Evolutionary conservation across 2,888 invertebrate genomes (phyloP).

Genomic region (Agelastica alni): DNA sequence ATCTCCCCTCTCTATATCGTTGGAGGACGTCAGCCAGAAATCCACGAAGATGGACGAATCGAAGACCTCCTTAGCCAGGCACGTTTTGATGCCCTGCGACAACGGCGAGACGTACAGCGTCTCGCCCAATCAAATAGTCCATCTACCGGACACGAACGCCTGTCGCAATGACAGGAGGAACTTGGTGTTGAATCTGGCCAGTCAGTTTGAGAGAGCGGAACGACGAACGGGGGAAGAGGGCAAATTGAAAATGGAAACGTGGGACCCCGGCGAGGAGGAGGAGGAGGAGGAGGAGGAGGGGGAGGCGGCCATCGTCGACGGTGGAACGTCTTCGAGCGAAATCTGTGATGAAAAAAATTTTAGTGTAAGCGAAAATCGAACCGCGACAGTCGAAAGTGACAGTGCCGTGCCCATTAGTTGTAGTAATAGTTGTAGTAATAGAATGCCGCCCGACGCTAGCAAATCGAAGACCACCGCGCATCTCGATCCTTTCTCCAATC

Average conservation of each 20-base stretch:
- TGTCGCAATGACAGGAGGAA: conserved; percentile 44
- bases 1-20: conserved; percentile 67
- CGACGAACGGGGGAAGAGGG: conserved; percentile 27
- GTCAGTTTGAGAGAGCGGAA: conserved; percentile 58
- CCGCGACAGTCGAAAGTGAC: conserved; percentile 51
- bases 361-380: conserved; percentile 51
- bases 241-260: conserved; percentile 64
- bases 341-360: conserved; percentile 54
- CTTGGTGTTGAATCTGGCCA: conserved; percentile 62
- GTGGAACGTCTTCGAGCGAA: conserved; percentile 43
- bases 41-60: conserved; percentile 39
- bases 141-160: conserved; percentile 62
- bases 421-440: conserved; percentile 46
- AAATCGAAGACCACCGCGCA: neutral
- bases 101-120: conserved; percentile 87
- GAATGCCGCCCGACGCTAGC: conserved; percentile 47
- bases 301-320: too few species aligned
- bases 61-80: conserved; percentile 60
- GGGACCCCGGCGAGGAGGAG: conserved; percentile 71
- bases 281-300: too few species aligned
- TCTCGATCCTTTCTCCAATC: conserved; percentile 70
- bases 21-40: conserved; percentile 64
- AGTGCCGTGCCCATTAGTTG: conserved; percentile 46
- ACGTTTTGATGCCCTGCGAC: conserved; percentile 83
- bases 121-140: conserved; percentile 87